Conservation (phyloP, 2,797 vertebrate species). For the Dendrocincla tyrannina region DNA sequence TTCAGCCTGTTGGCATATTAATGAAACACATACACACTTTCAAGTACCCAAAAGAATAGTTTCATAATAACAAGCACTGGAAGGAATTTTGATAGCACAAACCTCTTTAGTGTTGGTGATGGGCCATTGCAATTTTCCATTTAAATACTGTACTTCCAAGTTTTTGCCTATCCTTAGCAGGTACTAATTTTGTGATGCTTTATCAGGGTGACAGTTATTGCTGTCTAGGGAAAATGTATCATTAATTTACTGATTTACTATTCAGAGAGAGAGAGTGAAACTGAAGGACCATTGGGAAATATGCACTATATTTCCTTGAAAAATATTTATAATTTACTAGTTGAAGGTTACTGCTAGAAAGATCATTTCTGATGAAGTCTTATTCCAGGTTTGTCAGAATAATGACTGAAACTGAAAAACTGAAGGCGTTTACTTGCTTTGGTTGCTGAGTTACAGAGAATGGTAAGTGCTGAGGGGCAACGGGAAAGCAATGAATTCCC, state of each 20-base stretch:
- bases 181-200: neutral
- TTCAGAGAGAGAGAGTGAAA: neutral
- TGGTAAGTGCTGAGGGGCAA: neutral
- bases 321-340: slow-evolving; percentile 5
- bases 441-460: neutral
- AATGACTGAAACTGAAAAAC: neutral
- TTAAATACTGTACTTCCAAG: neutral
- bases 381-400: neutral
- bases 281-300: neutral
- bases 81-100: neutral
- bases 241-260: neutral
- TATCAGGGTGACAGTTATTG: neutral
- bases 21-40: neutral
- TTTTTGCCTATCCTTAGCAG: neutral
- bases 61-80: neutral
- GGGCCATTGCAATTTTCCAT: neutral
- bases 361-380: neutral
- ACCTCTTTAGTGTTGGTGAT: neutral
- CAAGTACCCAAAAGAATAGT: neutral
- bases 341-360: neutral
- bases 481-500: neutral
- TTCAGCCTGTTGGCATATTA: neutral
- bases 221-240: neutral
- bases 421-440: neutral
- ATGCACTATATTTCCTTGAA: neutral